Base-by-base conservation (phyloP, 2,797 vertebrate species). In the Galago senegalensis region DNA sequence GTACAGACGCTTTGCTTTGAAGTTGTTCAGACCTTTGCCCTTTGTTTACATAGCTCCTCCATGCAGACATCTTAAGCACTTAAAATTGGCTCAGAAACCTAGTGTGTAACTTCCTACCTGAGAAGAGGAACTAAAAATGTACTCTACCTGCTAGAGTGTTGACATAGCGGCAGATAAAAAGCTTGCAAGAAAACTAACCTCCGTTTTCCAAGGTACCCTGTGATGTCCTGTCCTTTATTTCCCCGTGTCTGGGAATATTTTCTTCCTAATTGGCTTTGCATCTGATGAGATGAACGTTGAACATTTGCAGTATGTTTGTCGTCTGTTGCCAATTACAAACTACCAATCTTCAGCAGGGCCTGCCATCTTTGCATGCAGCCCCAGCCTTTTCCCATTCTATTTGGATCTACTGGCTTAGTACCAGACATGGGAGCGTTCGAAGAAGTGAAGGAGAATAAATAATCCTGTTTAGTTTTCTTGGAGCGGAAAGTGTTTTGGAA, bases 181-280 rank as follows among this genome's bases (percentile, higher is more conserved):
- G 43, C 94, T 96, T 34, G 40, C 49, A 53, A 97, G 96, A 95
- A 89, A 96, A 94, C 91, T 76, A 37, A 70, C 69, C 77, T 98
- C 69, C 63, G 1, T 94, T 97, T 97, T 94, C 84, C 61, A 53
- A 95, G 61, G 87, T 82, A 94, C 67, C 91, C 72, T 81, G 90
- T 90, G 89, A 97, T 97, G 80, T 75, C 65, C 43, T 86, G 87
- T 27, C 75, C 73, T 96, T 18, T 87, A 21, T 89, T 97, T 98
- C 96, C 86, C 82, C 58, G 65, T 93, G 81, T 56, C 85, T 91
- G 87, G 77, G 87, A 95, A 84, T 76, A 89, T 87, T 91, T 91
- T 89, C 61, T 97, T 97, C 92, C 96, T 97, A 86, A 97, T 95
- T 98, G 96, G 17, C 27, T 98, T 98, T 98, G 96, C 93, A 92